phyloP scores from a whole-genome alignment of 2,113 vertebrate species.

The Lutjanus erythropterus region DNA sequence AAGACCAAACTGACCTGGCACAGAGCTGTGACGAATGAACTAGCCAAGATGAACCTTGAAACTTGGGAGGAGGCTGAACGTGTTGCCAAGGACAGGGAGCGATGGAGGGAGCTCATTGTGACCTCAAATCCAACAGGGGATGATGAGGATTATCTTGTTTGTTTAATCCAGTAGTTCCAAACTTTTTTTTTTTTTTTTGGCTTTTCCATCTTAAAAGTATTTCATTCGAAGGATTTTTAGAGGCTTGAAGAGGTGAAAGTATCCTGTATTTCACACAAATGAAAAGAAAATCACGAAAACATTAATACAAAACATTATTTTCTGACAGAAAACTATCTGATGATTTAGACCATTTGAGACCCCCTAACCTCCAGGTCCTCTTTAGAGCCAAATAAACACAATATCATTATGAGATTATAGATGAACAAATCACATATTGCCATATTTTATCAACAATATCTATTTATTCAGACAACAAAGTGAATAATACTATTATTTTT shows the following conservation, averaged over 20 bases:
- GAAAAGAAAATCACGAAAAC: too few relatives aligned
- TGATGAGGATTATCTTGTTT: too few relatives aligned
- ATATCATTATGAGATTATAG: background rate
- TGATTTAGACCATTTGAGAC: too few relatives aligned
- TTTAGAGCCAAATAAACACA: background rate
- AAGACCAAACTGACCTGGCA: background rate
- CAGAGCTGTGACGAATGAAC: background rate
- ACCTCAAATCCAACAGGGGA: background rate
- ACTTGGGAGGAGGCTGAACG: background rate
- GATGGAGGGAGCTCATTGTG: background rate
- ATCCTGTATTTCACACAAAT: too few relatives aligned
- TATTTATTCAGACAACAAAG: background rate
- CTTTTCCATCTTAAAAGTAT: too few relatives aligned
- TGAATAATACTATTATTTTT: background rate
- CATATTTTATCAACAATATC: background rate
- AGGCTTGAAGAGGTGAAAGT: too few relatives aligned
- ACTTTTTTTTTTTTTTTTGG: too few relatives aligned
- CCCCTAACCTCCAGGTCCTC: too few relatives aligned
- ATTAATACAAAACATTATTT: too few relatives aligned
- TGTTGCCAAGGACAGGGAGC: background rate
- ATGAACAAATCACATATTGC: background rate
- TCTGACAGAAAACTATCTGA: too few relatives aligned
- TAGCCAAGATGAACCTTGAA: background rate
- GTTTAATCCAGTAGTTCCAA: too few relatives aligned
- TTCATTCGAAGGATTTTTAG: too few relatives aligned